These are phyloP conservation scores for Polyommatus iphigenia DNA, from an alignment of 2,888 invertebrate genomes.

Conservation along the genomic window DNA sequence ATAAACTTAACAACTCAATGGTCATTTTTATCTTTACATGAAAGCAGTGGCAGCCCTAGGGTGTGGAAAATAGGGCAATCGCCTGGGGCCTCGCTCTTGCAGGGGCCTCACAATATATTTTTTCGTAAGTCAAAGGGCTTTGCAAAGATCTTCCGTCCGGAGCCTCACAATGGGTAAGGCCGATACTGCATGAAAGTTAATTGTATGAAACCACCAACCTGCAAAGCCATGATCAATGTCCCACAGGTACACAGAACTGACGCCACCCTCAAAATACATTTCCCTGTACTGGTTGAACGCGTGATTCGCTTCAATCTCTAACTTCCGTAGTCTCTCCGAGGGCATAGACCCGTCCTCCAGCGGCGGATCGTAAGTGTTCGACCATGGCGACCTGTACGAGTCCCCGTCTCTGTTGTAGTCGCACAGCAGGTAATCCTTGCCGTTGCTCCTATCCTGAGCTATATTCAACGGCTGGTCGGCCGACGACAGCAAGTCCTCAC, in stretches of 20 bases:
- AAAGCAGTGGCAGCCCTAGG: not conserved
- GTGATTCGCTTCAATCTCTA: slow-evolving; percentile 98
- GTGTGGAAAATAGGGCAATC: no score
- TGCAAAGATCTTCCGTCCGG: no score
- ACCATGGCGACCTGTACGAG: slow-evolving; percentile 99
- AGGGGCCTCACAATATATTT: no score
- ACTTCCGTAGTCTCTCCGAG: slow-evolving; percentile 94
- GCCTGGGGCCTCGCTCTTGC: no score
- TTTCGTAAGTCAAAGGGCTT: no score
- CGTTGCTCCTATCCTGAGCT: slow-evolving; percentile 95
- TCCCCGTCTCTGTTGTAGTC: slow-evolving; percentile 99
- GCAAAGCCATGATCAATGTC: slow-evolving; percentile 99
- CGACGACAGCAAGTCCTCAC: slow-evolving; percentile 97
- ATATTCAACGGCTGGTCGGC: slow-evolving; percentile 99
- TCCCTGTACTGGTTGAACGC: slow-evolving; percentile 99
- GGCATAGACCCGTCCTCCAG: slow-evolving; percentile 99
- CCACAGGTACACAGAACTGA: slow-evolving; percentile 99
- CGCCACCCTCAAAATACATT: slow-evolving; percentile 99
- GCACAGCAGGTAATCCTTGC: slow-evolving; percentile 98
- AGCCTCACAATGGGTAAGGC: no score
- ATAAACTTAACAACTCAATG: no score
- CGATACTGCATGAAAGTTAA: not conserved
- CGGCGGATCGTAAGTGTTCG: slow-evolving; percentile 98
- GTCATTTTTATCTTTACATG: not conserved
- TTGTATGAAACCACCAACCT: slow-evolving; percentile 67